Evolutionary conservation across 2,113 vertebrate genomes (phyloP).

Genomic region (Grammomys dolichurus): DNA sequence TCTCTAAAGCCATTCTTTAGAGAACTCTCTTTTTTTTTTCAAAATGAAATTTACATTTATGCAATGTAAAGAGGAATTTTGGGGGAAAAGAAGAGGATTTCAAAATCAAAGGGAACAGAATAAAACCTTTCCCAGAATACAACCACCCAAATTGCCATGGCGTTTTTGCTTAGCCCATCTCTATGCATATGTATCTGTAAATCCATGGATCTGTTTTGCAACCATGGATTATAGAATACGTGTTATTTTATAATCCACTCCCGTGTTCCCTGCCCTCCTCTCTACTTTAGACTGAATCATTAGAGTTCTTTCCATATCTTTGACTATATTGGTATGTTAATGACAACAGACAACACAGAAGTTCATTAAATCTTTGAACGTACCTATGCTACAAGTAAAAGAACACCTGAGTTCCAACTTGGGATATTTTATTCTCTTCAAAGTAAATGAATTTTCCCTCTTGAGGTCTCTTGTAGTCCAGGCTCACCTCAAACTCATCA

Average conservation of each 20-base stretch:
- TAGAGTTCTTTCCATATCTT: background rate
- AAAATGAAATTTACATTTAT: constrained; percentile 56
- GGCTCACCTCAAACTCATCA: background rate
- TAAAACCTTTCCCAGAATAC: constrained; percentile 31
- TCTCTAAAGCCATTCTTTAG: constrained; percentile 41
- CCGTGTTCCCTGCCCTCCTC: background rate
- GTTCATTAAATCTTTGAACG: background rate
- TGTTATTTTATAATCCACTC: constrained; percentile 38
- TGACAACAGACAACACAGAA: background rate
- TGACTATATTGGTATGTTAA: background rate
- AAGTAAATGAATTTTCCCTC: background rate
- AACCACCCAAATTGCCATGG: constrained; percentile 23
- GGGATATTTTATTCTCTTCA: background rate
- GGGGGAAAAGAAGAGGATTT: background rate
- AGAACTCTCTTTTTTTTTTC: background rate
- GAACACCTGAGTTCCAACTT: background rate
- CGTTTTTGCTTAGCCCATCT: constrained; percentile 53
- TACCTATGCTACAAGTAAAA: background rate
- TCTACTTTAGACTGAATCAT: constrained; percentile 30
- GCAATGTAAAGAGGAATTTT: constrained; percentile 51
- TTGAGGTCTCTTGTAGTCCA: background rate
- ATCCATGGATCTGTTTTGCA: constrained; percentile 23
- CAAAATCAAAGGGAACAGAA: constrained; percentile 56
- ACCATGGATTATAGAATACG: constrained; percentile 35
- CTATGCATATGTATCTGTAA: constrained; percentile 51